phyloP scores from a whole-genome alignment of 2,113 vertebrate species.

The Geococcyx californianus region DNA sequence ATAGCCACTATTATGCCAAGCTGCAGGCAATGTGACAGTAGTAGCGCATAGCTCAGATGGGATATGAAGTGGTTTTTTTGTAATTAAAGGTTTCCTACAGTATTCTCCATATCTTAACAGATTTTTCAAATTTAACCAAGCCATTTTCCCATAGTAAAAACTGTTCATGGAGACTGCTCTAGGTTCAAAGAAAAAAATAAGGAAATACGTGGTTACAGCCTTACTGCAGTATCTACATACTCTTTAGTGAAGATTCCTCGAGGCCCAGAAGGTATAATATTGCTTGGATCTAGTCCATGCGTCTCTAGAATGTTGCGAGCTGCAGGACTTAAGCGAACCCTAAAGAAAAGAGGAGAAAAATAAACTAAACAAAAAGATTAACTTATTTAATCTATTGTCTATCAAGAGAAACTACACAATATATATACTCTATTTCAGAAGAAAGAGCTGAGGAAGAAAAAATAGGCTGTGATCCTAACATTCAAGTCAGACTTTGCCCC shows the following conservation, averaged over 20 bases:
- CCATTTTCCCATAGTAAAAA: neutral
- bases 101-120: neutral
- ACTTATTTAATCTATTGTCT: neutral
- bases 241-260: constrained; percentile 95
- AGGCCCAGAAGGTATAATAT: constrained; percentile 83
- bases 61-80: neutral
- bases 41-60: neutral
- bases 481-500: neutral
- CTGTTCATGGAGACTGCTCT: neutral
- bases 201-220: neutral
- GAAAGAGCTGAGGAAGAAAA: neutral
- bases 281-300: constrained; percentile 81
- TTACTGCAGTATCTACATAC: constrained; percentile 77
- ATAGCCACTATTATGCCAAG: neutral
- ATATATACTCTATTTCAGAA: neutral
- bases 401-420: neutral
- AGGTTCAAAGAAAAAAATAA: neutral
- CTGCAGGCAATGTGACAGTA: neutral
- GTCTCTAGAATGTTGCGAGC: constrained; percentile 91
- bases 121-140: neutral
- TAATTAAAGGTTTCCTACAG: neutral
- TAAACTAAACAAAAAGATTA: neutral
- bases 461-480: neutral
- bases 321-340: constrained; percentile 91
- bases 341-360: constrained; percentile 50